Conservation (phyloP, 2,797 vertebrate species). For the Cryptoblepharus egeriae region DNA sequence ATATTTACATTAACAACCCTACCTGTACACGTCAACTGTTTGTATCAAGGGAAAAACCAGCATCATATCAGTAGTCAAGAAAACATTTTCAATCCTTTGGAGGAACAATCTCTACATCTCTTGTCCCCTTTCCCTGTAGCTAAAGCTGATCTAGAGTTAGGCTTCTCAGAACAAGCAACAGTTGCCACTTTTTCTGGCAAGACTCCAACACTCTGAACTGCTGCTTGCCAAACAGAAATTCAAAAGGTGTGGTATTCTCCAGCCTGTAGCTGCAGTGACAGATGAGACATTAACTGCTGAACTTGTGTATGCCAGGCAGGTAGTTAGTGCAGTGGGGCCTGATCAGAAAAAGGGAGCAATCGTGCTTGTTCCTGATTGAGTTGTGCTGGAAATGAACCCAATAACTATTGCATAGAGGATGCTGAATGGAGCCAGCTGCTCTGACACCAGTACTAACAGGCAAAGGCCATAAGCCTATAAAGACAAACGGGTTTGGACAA, state of each 20-base stretch:
- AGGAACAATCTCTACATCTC: constrained; percentile 41
- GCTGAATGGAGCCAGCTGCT: not conserved
- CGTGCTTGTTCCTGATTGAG: not conserved
- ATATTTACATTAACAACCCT: constrained; percentile 70
- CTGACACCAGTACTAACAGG: not conserved
- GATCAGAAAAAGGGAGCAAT: not conserved
- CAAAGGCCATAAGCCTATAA: not conserved
- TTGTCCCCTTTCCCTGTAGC: not conserved
- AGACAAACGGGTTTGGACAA: not conserved
- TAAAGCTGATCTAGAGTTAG: constrained; percentile 5
- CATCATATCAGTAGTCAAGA: constrained; percentile 70
- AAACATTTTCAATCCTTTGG: constrained; percentile 61
- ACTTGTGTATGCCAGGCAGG: not conserved
- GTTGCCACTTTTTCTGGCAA: not conserved
- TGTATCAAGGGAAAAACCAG: constrained; percentile 66
- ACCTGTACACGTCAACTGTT: constrained; percentile 69
- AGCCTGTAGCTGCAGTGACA: not conserved
- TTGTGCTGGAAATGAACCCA: not conserved
- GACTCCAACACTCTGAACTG: not conserved
- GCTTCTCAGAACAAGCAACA: not conserved
- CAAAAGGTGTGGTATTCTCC: not conserved
- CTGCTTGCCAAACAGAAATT: not conserved
- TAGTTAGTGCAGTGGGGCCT: not conserved
- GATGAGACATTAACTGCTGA: not conserved
- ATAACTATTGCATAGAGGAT: not conserved